These are phyloP conservation scores for human (Homo sapiens) DNA, from an alignment of 2,113 vertebrate genomes.

Conservation along the genomic window GRCh38 chr12:96736501-96737000, in stretches of 20 bases:
- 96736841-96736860: neutral
- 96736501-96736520: neutral
- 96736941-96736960: neutral
- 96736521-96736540: neutral
- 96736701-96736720: neutral
- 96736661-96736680: neutral
- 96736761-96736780: neutral
- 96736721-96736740: neutral
- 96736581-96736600: neutral
- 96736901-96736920: neutral
- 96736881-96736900: neutral
- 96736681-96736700: neutral
- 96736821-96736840: neutral
- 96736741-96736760: neutral
- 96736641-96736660: neutral
- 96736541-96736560: neutral
- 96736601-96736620: neutral
- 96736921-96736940: neutral
- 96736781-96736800: fast-evolving
- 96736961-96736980: neutral
- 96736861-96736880: neutral
- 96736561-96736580: neutral
- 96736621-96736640: neutral
- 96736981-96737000: neutral
- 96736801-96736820: neutral